These are phyloP conservation scores for Leptatherina wallacei DNA, from an alignment of 2,797 vertebrate genomes.

Conservation along the genomic window DNA sequence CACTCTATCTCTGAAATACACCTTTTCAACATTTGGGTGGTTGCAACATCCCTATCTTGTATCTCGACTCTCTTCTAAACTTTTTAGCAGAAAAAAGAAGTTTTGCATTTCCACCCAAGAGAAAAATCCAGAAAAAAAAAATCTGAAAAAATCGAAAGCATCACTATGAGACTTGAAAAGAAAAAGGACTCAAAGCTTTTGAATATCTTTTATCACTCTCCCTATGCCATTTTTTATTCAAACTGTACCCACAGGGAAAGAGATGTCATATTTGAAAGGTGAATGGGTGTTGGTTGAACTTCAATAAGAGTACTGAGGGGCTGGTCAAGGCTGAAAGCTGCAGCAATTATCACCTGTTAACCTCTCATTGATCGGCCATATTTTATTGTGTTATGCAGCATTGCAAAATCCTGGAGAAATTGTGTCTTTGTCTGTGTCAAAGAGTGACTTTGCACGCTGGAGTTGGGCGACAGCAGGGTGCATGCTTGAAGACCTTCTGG, in stretches of 20 bases:
- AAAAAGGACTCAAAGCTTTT: slow-evolving; percentile 59
- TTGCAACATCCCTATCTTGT: slow-evolving; percentile 48
- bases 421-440: too few relatives aligned
- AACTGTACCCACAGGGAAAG: slow-evolving; percentile 37
- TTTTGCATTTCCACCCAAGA: slow-evolving; percentile 53
- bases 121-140: slow-evolving; percentile 63
- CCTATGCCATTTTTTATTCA: slow-evolving; percentile 44
- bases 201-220: slow-evolving; percentile 57
- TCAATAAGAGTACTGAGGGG: slow-evolving; percentile 39
- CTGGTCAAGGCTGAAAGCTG: slow-evolving; percentile 54
- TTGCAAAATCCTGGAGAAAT: slow-evolving; percentile 64
- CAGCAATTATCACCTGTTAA: slow-evolving; percentile 68
- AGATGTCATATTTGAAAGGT: slow-evolving; percentile 59
- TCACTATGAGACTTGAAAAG: slow-evolving; percentile 71
- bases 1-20: slow-evolving; percentile 66
- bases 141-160: slow-evolving; percentile 55
- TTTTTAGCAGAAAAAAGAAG: slow-evolving; percentile 62
- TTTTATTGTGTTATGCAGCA: slow-evolving; percentile 60
- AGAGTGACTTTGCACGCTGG: slow-evolving; percentile 65
- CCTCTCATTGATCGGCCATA: slow-evolving; percentile 64
- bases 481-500: slow-evolving; percentile 82
- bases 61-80: slow-evolving; percentile 47
- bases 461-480: slow-evolving; percentile 75
- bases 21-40: slow-evolving; percentile 45
- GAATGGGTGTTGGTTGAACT: slow-evolving; percentile 57